Conservation (phyloP, 53 echinoderm and acorn worm species). For the Echinarachnius parma region DNA sequence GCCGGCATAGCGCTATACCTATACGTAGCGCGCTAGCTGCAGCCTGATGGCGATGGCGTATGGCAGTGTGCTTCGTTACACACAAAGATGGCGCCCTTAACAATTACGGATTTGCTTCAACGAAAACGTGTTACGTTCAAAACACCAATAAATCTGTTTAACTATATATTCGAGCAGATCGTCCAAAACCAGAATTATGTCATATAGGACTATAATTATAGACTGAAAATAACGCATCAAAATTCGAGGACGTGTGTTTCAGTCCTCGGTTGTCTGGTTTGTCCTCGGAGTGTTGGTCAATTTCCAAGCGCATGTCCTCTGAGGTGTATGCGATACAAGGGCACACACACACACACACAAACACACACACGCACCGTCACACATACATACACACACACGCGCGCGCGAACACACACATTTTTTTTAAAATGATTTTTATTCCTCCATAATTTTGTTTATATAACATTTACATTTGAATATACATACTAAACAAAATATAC, state of each 20-base stretch:
- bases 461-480: too few species aligned
- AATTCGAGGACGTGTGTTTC: conserved; percentile 8
- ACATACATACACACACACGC: background rate
- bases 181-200: conserved; percentile 13
- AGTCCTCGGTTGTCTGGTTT: background rate
- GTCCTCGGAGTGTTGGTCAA: conserved; percentile 15
- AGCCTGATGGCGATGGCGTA: too few species aligned
- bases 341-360: background rate
- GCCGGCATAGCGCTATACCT: too few species aligned
- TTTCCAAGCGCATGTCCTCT: conserved; percentile 11
- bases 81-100: conserved; percentile 2
- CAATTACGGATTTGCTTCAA: background rate
- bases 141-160: conserved; percentile 14
- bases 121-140: conserved; percentile 11
- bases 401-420: background rate
- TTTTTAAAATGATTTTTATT: too few species aligned
- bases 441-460: too few species aligned
- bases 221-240: conserved; percentile 3
- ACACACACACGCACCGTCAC: background rate
- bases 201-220: background rate
- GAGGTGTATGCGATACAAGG: conserved; percentile 1
- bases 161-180: conserved; percentile 7
- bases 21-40: too few species aligned
- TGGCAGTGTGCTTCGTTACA: conserved; percentile 7
- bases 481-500: too few species aligned